These are phyloP conservation scores for Apostichopus parvimensis DNA, from an alignment of 35 echinoderm and acorn worm species.

Conservation along the genomic window DNA sequence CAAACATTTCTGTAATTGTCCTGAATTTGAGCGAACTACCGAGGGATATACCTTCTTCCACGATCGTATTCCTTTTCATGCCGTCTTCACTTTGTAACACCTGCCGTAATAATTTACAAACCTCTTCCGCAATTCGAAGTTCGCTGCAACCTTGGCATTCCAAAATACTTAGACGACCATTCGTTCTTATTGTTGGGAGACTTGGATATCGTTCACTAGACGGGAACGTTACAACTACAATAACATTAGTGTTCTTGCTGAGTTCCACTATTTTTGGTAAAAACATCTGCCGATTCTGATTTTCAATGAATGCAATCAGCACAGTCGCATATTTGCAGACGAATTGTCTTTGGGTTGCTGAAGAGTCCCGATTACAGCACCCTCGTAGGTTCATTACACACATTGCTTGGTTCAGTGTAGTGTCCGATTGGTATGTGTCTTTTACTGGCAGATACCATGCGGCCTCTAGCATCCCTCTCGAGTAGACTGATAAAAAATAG, in stretches of 20 bases:
- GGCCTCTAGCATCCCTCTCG: neutral
- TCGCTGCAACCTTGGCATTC: neutral
- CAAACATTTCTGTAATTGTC: neutral
- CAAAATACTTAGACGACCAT: neutral
- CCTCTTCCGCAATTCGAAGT: neutral
- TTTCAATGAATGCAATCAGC: neutral
- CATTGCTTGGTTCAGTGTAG: neutral
- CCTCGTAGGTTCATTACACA: neutral
- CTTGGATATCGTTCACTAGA: neutral
- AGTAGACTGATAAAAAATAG: neutral
- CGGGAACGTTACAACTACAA: neutral
- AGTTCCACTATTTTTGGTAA: neutral
- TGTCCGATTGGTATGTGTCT: neutral
- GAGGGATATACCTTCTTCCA: neutral
- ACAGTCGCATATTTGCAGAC: neutral
- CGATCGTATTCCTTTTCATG: neutral
- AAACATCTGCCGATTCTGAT: neutral
- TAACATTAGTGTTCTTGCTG: neutral
- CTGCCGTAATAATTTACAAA: neutral
- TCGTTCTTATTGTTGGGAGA: neutral
- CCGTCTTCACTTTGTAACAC: neutral
- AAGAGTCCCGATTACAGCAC: neutral
- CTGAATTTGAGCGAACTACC: neutral
- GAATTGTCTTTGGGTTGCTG: neutral
- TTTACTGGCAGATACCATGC: neutral